phyloP scores from a whole-genome alignment of 2,797 vertebrate species.

The Mergus octosetaceus region DNA sequence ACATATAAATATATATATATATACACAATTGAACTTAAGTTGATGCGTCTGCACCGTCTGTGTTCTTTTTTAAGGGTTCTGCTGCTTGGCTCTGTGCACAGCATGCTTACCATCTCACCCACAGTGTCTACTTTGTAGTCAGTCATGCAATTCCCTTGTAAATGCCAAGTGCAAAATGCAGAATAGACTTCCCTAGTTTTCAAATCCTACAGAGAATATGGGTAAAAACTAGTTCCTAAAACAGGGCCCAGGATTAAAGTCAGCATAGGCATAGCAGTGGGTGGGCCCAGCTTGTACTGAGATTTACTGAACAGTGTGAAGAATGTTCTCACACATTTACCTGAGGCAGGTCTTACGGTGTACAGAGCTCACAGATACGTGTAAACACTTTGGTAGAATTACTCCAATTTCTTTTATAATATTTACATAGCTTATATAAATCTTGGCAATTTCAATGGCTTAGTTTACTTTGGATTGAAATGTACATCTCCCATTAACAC shows the following conservation, averaged over 20 bases:
- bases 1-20: too few species aligned
- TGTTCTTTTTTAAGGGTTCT: neutral
- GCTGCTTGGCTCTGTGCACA: neutral
- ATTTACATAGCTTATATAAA: neutral
- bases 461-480: neutral
- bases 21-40: too few species aligned
- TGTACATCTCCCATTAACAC: neutral
- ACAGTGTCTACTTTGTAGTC: neutral
- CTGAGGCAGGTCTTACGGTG: neutral
- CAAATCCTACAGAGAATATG: neutral
- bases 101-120: neutral
- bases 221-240: neutral
- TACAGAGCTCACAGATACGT: neutral
- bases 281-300: neutral
- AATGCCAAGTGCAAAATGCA: neutral
- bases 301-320: neutral
- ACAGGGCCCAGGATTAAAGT: neutral
- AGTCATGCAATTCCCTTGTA: neutral
- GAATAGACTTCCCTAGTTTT: neutral
- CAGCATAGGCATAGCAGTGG: neutral
- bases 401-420: neutral
- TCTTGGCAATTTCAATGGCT: neutral
- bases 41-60: too few species aligned
- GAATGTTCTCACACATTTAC: neutral
- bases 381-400: neutral